Conservation (phyloP, 2,113 vertebrate species). For the Lipophrys pholis region DNA sequence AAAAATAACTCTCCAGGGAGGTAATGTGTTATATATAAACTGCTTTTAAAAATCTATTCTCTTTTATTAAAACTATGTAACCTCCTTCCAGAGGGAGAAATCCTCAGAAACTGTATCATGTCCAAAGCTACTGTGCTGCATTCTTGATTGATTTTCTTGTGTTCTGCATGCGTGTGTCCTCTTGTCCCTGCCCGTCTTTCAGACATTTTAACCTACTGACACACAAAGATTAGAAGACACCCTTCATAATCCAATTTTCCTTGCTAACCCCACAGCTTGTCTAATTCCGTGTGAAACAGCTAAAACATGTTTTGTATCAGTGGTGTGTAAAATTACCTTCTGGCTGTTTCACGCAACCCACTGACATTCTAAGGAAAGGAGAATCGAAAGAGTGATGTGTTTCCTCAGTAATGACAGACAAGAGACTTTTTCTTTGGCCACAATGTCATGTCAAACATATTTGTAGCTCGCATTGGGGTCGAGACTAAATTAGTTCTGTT, state of each 20-base stretch:
- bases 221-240: slow-evolving; percentile 67
- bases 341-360: slow-evolving; percentile 34
- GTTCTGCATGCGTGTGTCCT: slow-evolving; percentile 42
- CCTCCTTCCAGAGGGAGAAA: slow-evolving; percentile 25
- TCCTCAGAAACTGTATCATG: slow-evolving; percentile 46
- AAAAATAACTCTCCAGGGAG: too few relatives aligned
- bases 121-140: slow-evolving; percentile 21
- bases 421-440: slow-evolving; percentile 11
- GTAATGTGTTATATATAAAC: too few relatives aligned
- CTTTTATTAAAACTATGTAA: slow-evolving; percentile 2
- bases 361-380: slow-evolving; percentile 26
- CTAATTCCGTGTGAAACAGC: slow-evolving; percentile 59
- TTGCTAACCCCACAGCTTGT: slow-evolving; percentile 51
- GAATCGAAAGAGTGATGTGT: slow-evolving; percentile 9
- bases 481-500: neutral
- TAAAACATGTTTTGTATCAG: slow-evolving; percentile 57
- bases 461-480: slow-evolving; percentile 8
- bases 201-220: slow-evolving; percentile 68
- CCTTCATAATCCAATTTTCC: slow-evolving; percentile 68
- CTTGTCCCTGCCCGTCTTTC: slow-evolving; percentile 39
- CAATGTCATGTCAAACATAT: slow-evolving; percentile 3
- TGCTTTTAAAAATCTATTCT: too few relatives aligned
- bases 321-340: slow-evolving; percentile 64
- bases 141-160: slow-evolving; percentile 44
- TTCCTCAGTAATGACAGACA: slow-evolving; percentile 31